Evolutionary conservation across 1,140 invertebrate genomes (phyloP), one percentile per base, ranked within the genome.

Genomic region (Argopecten irradians): DNA sequence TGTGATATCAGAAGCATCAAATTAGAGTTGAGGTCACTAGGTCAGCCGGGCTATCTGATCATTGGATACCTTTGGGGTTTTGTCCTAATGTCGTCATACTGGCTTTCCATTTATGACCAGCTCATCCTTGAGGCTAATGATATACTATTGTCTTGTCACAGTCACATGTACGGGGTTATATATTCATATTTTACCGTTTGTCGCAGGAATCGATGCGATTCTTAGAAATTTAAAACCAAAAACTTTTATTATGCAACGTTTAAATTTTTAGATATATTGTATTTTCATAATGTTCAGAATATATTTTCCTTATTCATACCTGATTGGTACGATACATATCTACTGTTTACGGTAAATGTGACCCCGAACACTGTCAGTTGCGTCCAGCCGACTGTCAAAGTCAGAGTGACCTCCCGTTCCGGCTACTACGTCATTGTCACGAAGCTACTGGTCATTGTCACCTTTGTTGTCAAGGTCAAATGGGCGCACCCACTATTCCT

Each of bases 391-490:
- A 83, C 33, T 87, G 91, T 90, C 88, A 90, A 14, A 89, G 84
- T 36, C 85, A 90, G 55, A 86, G 35, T 34, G 36, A 46, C 33
- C 36, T 34, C 19, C 34, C 34, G 14, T 55, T 84, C 43, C 32
- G 39, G 35, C 39, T 39, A 35, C 34, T 82, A 34, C 43, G 88
- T 86, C 88, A 90, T 28, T 88, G 88, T 91, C 86, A 91, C 32
- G 86, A 32, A 36, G 19, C 39, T 8, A 34, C 43, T 28, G 88
- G 91, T 90, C 91, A 92, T 71, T 89, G 88, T 90, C 91, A 91
- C 43, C 83, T 88, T 46, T 46, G 82, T n/a, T 85, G 85, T 87
- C 83, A 85, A 16, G 46, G 88, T 92, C 91, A 92, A 14, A 84
- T 19, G 22, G 43, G 55, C 16, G 55, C 55, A 19, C 89, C 89